Conservation (phyloP, 2,113 vertebrate species). For the Gymnorhina tibicen region DNA sequence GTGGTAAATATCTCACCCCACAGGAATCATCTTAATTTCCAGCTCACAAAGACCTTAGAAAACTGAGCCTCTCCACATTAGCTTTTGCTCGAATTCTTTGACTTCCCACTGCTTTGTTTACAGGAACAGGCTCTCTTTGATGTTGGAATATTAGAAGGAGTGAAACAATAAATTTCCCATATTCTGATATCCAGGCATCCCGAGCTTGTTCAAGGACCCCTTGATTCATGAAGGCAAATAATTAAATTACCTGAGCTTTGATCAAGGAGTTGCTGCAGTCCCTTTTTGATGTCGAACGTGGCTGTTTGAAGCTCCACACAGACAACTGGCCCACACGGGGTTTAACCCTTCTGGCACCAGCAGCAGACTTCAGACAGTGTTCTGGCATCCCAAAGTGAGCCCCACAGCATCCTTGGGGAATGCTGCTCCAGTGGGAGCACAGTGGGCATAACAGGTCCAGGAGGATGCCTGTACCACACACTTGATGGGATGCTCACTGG, state of each 20-base stretch:
- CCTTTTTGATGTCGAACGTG: constrained; percentile 27
- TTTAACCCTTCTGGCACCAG: constrained; percentile 14
- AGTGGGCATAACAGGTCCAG: background rate
- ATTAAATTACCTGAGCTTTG: constrained; percentile 67
- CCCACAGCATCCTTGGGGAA: background rate
- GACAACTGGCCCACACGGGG: background rate
- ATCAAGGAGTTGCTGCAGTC: constrained; percentile 11
- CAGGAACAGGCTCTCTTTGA: constrained; percentile 24
- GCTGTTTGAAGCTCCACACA: constrained; percentile 20
- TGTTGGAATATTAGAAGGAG: constrained; percentile 23
- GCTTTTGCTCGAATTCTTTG: background rate
- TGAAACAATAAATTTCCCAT: constrained; percentile 58
- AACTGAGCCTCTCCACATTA: background rate
- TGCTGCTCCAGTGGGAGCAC: background rate
- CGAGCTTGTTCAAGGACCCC: constrained; percentile 27
- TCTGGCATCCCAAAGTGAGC: background rate
- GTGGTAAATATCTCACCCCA: background rate
- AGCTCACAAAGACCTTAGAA: background rate
- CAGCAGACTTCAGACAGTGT: background rate
- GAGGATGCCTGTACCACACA: background rate
- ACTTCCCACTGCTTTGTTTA: constrained; percentile 13
- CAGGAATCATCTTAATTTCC: background rate
- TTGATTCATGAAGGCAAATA: constrained; percentile 51
- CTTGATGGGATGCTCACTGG: background rate
- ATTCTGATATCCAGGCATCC: constrained; percentile 35